phyloP scores from a whole-genome alignment of 2,113 vertebrate species.

The Herpailurus yagouaroundi region DNA sequence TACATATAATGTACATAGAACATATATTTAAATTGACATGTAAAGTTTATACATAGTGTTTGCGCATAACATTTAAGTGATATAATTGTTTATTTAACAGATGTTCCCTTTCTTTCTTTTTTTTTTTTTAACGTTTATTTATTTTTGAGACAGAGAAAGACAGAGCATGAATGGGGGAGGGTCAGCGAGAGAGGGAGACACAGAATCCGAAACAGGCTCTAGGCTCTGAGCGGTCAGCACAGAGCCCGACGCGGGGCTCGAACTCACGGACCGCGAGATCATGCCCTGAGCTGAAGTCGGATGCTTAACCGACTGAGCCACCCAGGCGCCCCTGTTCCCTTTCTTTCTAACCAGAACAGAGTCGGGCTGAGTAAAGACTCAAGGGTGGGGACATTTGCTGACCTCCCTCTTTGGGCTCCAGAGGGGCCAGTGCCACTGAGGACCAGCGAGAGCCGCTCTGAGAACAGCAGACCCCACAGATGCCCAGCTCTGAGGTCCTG shows the following conservation, averaged over 20 bases:
- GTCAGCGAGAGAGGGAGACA: too few relatives aligned
- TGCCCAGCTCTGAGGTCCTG: background rate
- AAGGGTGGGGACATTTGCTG: background rate
- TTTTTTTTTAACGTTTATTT: too few relatives aligned
- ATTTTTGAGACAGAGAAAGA: too few relatives aligned
- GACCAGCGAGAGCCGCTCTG: background rate
- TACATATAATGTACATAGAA: background rate
- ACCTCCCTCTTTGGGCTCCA: background rate
- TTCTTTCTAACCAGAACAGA: background rate
- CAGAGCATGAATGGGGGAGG: too few relatives aligned
- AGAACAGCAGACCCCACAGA: background rate
- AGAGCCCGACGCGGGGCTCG: too few relatives aligned
- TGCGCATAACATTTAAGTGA: background rate
- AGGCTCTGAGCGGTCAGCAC: too few relatives aligned
- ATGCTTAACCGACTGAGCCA: too few relatives aligned
- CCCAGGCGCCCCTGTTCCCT: too few relatives aligned
- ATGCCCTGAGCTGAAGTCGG: too few relatives aligned
- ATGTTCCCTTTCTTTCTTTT: background rate
- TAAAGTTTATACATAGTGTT: background rate
- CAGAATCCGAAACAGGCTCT: too few relatives aligned
- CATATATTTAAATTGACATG: background rate
- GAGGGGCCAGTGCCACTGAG: too few relatives aligned
- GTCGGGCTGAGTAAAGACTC: background rate
- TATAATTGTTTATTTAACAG: background rate
- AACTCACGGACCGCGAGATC: too few relatives aligned